Base-by-base conservation (phyloP, 2,888 invertebrate species). In the Patella caerulea region DNA sequence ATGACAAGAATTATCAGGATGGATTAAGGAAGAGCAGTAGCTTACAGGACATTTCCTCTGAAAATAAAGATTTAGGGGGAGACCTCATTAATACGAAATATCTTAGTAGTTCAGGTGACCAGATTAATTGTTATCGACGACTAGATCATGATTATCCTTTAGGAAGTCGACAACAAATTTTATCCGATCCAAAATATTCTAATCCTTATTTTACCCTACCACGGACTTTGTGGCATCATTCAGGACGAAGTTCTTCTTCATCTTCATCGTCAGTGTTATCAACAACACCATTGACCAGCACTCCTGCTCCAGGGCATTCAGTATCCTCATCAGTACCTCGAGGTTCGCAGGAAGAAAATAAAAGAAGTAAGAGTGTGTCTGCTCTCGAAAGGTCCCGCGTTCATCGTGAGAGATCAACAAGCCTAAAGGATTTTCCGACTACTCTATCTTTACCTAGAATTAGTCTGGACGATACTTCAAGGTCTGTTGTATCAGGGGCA, bases 1-100 rank as follows among this genome's bases (percentile, higher is more conserved):
- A 87, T 77, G 90, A 91, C 79, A 87, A 87, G 72, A 84, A 86
- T 71, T 86, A 89, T 78, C 86, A 87, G 77, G 90, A 91, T 55
- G 89, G 88, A 7, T 82, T 91, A 56, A 82, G 89, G 34, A 91
- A 90, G 79, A 90, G 90, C 79, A 89, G 86, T 82, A 91, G 90
- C 78, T 80, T 90, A 73, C 88, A 90, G 78, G 90, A 91, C 76
- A 76, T 91, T 70, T 83, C 87, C 24, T 81, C 86, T 7, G 81
- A 85, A 52, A 84, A 84, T 34, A 76, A 79, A 73, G 83, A 82
- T 17, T 81, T 83, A 56, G 59, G 81, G 12, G 77, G 82, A 12
- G 81, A 78, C 69, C 78, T 88, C 24, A 84, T 83, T 72, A 83
- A 85, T 2, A 86, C 87, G 12, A 78, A 86, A 29, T 88, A 85